Base-by-base conservation (phyloP, 1,140 invertebrate species). In the Augochlora pura region DNA sequence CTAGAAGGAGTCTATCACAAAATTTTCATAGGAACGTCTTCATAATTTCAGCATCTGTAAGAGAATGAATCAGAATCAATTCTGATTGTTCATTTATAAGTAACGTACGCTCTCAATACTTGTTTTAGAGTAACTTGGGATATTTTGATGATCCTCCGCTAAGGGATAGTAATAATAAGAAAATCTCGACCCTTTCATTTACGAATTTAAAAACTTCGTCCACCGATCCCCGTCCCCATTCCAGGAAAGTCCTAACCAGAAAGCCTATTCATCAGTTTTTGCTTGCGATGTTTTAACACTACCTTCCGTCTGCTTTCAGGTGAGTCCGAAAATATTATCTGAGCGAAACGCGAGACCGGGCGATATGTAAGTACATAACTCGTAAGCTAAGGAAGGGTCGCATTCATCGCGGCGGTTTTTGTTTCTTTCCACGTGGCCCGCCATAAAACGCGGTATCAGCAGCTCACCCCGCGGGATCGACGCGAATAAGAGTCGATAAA, bases 361-460 rank as follows among this genome's bases (percentile, higher is more conserved):
- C 21, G 16, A 16, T 39, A 63, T 27, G 77, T 79, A 74, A 79
- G 77, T 79, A 79, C 73, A 66, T 72, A 63, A 65, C 18, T 49
- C 60, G 23, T 18, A 49, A 60, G 8, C n/a, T 14, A 42, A n/a
- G n/a, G 8, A 32, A 16, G 46, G 8, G 69, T 49, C 32, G 21
- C 21, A 79, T 72, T 78, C 76, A 16, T 14, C 65, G 9, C 38
- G 67, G n/a, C 21, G 27, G 49, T 69, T 60, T 81, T 77, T 69
- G 84, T 80, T 70, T 79, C 76, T 84, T 84, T 76, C 23, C 38
- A 25, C 42, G 16, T n/a, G 6, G 27, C 8, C 32, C 66, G 52
- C 23, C 57, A n/a, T 80, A 79, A 83, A 83, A 62, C 62, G 59
- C 70, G n/a, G 23, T 62, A 75, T 66, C 63, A 80, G 74, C 73